phyloP scores from a whole-genome alignment of 2,888 invertebrate species.

The Portevinia maculata region DNA sequence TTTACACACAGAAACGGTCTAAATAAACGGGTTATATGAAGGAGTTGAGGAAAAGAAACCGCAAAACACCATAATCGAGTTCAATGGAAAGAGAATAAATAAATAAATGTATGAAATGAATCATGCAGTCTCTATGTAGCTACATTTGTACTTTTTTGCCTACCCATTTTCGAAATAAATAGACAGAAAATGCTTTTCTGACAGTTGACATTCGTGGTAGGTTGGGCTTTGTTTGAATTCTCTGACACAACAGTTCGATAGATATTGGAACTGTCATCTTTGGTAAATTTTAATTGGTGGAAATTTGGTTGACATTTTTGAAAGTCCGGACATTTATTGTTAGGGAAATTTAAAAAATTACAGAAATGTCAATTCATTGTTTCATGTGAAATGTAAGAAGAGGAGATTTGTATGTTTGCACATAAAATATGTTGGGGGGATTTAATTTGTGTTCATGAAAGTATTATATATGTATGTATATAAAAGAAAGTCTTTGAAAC shows the following conservation, averaged over 20 bases:
- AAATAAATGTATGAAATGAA: slow-evolving; percentile 57
- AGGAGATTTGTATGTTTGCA: no score
- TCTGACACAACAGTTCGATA: slow-evolving; percentile 16
- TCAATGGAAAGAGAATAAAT: slow-evolving; percentile 57
- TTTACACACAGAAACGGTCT: slow-evolving; percentile 13
- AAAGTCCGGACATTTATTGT: no score
- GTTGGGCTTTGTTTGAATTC: neutral
- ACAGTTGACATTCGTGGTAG: slow-evolving; percentile 8
- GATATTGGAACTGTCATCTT: neutral
- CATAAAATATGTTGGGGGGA: no score
- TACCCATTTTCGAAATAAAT: slow-evolving; percentile 31
- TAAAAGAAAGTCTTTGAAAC: no score
- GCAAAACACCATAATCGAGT: slow-evolving; percentile 18
- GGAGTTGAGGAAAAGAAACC: slow-evolving; percentile 22
- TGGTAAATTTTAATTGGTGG: neutral
- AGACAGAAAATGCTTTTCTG: slow-evolving; percentile 19
- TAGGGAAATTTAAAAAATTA: no score
- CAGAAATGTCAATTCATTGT: no score
- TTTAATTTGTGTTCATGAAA: no score
- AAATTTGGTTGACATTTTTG: no score
- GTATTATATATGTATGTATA: no score
- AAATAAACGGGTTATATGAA: slow-evolving; percentile 28
- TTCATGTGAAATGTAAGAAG: no score
- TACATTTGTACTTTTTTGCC: slow-evolving; percentile 17
- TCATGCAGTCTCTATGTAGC: slow-evolving; percentile 21